Conservation (phyloP, 2,888 invertebrate species). For the Heliconius cydno region DNA sequence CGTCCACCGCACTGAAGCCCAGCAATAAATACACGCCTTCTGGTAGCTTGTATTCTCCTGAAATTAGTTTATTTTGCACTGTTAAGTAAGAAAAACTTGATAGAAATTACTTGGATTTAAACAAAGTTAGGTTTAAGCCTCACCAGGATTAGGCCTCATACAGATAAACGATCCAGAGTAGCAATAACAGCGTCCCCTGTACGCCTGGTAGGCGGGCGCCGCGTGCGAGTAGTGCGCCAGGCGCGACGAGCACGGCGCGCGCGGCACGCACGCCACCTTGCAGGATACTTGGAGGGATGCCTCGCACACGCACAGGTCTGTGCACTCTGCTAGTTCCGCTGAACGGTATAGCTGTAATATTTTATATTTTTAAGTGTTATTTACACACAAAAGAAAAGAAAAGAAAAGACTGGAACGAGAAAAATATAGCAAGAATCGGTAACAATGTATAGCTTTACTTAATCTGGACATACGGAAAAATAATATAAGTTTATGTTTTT, state of each 20-base stretch:
- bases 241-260: slow-evolving; percentile 93
- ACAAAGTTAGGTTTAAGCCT: no score
- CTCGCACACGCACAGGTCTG: slow-evolving; percentile 94
- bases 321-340: slow-evolving; percentile 92
- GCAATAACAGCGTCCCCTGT: slow-evolving; percentile 93
- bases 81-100: not conserved
- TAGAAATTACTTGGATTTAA: no score
- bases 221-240: slow-evolving; percentile 95
- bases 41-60: slow-evolving; percentile 89
- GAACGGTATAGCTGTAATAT: slow-evolving; percentile 88
- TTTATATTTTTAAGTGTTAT: not conserved
- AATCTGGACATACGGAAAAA: no score
- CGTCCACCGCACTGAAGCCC: slow-evolving; percentile 95
- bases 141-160: slow-evolving; percentile 90
- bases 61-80: not conserved
- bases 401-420: no score
- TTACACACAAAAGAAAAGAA: no score
- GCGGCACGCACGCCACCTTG: slow-evolving; percentile 94
- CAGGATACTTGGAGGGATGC: slow-evolving; percentile 90
- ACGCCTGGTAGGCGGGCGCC: slow-evolving; percentile 95
- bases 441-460: no score
- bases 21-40: slow-evolving; percentile 94
- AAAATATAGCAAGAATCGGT: no score
- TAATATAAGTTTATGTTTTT: no score
- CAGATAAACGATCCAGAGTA: slow-evolving; percentile 96